Evolutionary conservation across 2,888 invertebrate species (phyloP), one percentile per base, ranked within the genome.

Genomic region (Laspeyria flexula): DNA sequence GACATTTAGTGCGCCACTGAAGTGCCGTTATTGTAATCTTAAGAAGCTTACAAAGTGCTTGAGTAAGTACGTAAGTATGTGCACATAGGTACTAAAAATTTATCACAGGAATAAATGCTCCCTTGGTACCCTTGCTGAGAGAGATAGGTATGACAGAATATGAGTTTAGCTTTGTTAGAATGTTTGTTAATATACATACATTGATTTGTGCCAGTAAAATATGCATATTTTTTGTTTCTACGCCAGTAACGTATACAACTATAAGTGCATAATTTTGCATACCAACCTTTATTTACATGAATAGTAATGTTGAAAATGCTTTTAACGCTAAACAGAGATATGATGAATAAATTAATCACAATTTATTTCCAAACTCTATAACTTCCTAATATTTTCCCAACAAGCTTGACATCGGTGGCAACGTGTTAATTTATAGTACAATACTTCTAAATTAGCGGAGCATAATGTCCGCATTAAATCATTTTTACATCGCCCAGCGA

Each of bases 381-480:
- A 54, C 51, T 54, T 47, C 31, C 38, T 40, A 44, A 52, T 27
- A 50, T 40, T 52, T 52, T 34, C 37, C 1, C 25, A 35, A 59
- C 44, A 35, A 46, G 51, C 54, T 50, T 53, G 45, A 53, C 33
- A 16, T 13, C 27, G 43, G 44, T 18, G 39, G 60, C 62, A 73
- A 74, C 60, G 74, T 78, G 77, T 75, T 77, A 79, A 81, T 81
- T 81, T 77, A 80, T 75, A 45, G 47, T 51, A 73, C 71, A 70
- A 79, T 81, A 75, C 72, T 75, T 83, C 63, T 75, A 69, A 81
- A 83, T 85, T 84, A 82, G 68, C 69, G 48, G 37, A 57, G 61
- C 72, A 56, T 81, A 77, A 84, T 83, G 83, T 71, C 57, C 50
- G 46, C 43, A 47, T 54, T 85, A 84, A 85, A 85, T 85, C 82